These are phyloP conservation scores for Rhamphomyia laevipes DNA, from an alignment of 2,888 invertebrate genomes.

Conservation along the genomic window DNA sequence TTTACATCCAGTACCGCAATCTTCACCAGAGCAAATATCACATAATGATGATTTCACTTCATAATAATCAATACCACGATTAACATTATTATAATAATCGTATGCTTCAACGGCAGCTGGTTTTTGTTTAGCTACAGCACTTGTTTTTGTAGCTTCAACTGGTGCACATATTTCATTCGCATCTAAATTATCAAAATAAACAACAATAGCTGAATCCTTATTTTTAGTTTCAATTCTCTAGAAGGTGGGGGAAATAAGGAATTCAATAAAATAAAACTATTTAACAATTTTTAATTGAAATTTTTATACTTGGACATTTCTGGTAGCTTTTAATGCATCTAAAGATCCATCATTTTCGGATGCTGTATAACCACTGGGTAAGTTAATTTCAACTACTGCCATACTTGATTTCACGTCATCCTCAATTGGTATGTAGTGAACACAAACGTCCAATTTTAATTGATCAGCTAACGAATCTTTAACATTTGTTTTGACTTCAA, in stretches of 20 bases:
- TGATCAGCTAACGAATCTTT: constrained; percentile 70
- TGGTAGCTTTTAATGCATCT: background rate
- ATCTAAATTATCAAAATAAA: constrained; percentile 60
- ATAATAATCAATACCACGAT: constrained; percentile 28
- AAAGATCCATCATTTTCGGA: background rate
- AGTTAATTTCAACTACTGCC: constrained; percentile 78
- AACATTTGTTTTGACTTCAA: constrained; percentile 74
- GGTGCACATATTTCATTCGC: constrained; percentile 64
- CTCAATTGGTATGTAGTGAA: constrained; percentile 43
- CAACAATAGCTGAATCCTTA: constrained; percentile 47
- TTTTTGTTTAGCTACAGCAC: constrained; percentile 75
- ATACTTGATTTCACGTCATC: constrained; percentile 52
- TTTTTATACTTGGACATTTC: background rate
- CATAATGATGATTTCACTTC: constrained; percentile 51
- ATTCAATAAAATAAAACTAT: constrained; percentile 37
- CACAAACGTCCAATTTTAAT: constrained; percentile 70
- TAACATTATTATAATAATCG: constrained; percentile 87
- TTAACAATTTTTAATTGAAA: background rate
- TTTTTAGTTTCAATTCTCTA: constrained; percentile 57
- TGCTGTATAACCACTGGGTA: constrained; percentile 88
- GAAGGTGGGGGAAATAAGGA: constrained; percentile 37
- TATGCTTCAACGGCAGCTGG: constrained; percentile 74
- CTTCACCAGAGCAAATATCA: constrained; percentile 68
- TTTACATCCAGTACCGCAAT: constrained; percentile 33
- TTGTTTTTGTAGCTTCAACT: constrained; percentile 68